Evolutionary conservation across 2,888 invertebrate species (phyloP).

Genomic region (Melipona bicolor): DNA sequence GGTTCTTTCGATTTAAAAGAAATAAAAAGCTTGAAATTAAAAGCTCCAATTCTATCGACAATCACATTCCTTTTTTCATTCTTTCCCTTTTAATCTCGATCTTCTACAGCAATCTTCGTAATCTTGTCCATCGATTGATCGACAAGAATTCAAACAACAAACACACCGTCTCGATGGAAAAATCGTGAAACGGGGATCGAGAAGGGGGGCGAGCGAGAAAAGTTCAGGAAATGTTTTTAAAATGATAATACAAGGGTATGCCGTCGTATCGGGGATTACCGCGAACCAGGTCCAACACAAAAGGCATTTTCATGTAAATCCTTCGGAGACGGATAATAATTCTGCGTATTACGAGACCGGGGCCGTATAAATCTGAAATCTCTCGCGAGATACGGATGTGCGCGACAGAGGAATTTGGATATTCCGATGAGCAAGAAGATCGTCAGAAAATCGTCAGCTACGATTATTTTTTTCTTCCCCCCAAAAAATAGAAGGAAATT

Average conservation of each 20-base stretch:
- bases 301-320: slow-evolving; percentile 52
- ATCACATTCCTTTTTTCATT: too few species aligned
- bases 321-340: slow-evolving; percentile 36
- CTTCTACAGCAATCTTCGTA: too few species aligned
- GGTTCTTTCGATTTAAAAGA: too few species aligned
- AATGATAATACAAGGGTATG: slow-evolving; percentile 16
- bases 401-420: slow-evolving; percentile 9
- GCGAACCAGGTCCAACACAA: slow-evolving; percentile 10
- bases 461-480: too few species aligned
- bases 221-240: slow-evolving; percentile 22
- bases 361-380: slow-evolving; percentile 18
- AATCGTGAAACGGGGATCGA: not conserved
- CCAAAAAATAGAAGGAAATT: too few species aligned
- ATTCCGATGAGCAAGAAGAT: slow-evolving; percentile 7
- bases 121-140: too few species aligned
- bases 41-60: too few species aligned
- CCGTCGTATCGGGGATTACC: slow-evolving; percentile 31
- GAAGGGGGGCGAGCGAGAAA: too few species aligned
- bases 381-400: slow-evolving; percentile 3
- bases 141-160: too few species aligned
- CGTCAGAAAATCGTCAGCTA: not conserved
- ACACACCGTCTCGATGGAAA: too few species aligned
- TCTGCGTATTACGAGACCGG: slow-evolving; percentile 22
- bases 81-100: too few species aligned
- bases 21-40: too few species aligned